These are phyloP conservation scores for Mylabris phalerata DNA, from an alignment of 1,140 invertebrate species.

Conservation along the genomic window DNA sequence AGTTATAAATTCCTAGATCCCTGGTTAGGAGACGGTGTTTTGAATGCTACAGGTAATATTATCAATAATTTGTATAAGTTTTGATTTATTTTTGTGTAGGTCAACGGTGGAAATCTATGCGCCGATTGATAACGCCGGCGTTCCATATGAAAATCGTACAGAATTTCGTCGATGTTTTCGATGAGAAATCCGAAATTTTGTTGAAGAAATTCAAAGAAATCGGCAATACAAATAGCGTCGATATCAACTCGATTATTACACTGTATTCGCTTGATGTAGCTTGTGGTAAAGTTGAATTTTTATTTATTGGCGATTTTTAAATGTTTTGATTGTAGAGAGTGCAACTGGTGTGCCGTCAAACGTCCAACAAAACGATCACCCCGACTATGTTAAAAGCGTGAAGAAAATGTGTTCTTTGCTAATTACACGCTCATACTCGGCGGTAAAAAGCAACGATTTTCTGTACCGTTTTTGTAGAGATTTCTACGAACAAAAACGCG, in stretches of 20 bases:
- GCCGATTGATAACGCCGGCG: conserved; percentile 73
- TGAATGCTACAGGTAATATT: conserved; percentile 53
- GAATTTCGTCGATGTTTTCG: conserved; percentile 65
- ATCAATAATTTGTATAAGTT: background rate
- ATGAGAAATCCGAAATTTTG: conserved; percentile 56
- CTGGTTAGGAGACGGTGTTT: conserved; percentile 70
- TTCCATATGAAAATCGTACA: conserved; percentile 83
- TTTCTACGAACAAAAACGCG: conserved; percentile 41
- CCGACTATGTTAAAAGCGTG: conserved; percentile 66
- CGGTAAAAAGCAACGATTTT: conserved; percentile 11
- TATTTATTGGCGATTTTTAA: background rate
- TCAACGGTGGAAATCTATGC: conserved; percentile 54
- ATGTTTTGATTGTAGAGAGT: conserved; percentile 44
- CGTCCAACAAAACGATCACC: conserved; percentile 61
- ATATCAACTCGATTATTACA: conserved; percentile 61
- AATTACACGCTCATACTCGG: conserved; percentile 42
- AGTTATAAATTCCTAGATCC: conserved; percentile 68
- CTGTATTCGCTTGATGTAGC: conserved; percentile 68
- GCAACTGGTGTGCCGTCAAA: conserved; percentile 62
- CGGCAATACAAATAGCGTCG: conserved; percentile 43
- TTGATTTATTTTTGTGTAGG: conserved; percentile 18
- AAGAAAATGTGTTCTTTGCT: conserved; percentile 46
- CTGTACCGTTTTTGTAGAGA: conserved; percentile 19
- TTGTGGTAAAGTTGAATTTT: conserved; percentile 51
- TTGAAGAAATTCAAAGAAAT: conserved; percentile 49